A percentile compares a stretch with the other conserved stretches of the same genome.
Evolutionary conservation across 2,113 vertebrate species (phyloP).

Genomic region (Oostethus manadensis): DNA sequence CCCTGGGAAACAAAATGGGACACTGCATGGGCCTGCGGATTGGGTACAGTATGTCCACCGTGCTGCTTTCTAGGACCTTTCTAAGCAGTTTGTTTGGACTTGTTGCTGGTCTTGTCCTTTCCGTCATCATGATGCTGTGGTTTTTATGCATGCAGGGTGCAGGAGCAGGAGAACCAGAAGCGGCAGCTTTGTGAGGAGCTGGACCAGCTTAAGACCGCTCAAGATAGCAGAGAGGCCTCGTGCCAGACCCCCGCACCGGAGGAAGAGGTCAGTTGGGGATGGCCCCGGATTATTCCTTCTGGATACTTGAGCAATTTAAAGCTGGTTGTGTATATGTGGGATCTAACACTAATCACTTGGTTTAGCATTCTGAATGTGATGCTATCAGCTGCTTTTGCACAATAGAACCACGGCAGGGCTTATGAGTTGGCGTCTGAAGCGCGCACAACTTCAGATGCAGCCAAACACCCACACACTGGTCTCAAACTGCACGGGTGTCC

Average conservation of each 20-base stretch:
- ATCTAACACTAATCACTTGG: not conserved
- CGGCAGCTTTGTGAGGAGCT: conserved; percentile 70
- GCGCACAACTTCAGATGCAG: conserved; percentile 12
- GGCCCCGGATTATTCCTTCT: not conserved
- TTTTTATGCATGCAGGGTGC: conserved; percentile 58
- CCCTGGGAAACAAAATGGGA: conserved; percentile 71
- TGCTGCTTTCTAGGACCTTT: conserved; percentile 11
- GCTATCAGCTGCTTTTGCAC: not conserved
- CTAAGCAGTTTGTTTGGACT: not conserved
- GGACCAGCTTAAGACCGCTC: conserved; percentile 60
- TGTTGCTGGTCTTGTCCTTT: not conserved
- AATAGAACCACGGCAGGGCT: conserved; percentile 11
- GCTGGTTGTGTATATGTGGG: not conserved
- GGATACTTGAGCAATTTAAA: too few species aligned
- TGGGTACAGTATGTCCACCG: conserved; percentile 67
- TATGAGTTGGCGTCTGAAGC: conserved; percentile 37
- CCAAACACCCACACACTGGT: conserved; percentile 36
- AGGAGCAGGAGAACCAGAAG: conserved; percentile 76
- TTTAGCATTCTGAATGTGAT: not conserved
- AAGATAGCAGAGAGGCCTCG: conserved; percentile 68
- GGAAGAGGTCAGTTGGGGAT: conserved; percentile 46
- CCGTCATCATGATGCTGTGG: not conserved
- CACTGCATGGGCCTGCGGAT: conserved; percentile 73
- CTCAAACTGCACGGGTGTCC: conserved; percentile 11
- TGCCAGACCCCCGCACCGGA: conserved; percentile 64